Evolutionary conservation across 23 tunicate genomes (phyloP).

Genomic region (Clavelina lepadiformis): DNA sequence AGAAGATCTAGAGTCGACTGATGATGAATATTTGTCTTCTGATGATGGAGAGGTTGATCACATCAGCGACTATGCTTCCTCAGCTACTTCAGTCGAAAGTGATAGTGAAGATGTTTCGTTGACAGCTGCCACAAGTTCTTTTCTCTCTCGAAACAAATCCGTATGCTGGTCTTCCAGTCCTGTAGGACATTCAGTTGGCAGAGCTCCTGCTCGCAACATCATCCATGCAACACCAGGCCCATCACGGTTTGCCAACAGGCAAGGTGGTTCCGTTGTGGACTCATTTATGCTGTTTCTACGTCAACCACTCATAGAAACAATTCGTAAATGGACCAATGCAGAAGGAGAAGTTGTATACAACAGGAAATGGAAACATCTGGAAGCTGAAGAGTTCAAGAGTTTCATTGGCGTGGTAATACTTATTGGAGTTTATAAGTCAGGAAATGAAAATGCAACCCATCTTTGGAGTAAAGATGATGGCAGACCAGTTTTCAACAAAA

Average conservation of each 20-base stretch:
- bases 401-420: constrained; percentile 9
- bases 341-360: too few relatives aligned
- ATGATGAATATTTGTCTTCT: constrained; percentile 14
- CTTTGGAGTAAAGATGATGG: constrained; percentile 7
- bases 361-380: not conserved
- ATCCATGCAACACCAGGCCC: constrained; percentile 4
- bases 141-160: constrained; percentile 14
- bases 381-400: constrained; percentile 16
- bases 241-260: too few relatives aligned
- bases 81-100: constrained; percentile 1
- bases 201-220: constrained; percentile 12
- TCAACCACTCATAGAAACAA: too few relatives aligned
- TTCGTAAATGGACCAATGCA: too few relatives aligned
- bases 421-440: constrained; percentile 12
- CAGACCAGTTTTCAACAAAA: constrained; percentile 1
- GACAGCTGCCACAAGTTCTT: constrained; percentile 1
- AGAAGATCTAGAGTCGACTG: not conserved
- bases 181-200: constrained; percentile 10
- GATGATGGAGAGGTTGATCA: constrained; percentile 10
- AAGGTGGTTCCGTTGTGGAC: too few relatives aligned
- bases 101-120: constrained; percentile 9
- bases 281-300: too few relatives aligned
- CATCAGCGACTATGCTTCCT: constrained; percentile 7
- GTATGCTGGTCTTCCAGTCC: constrained; percentile 10
- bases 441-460: constrained; percentile 2